Conservation (phyloP, 2,888 invertebrate genomes). For the Congeria kusceri region DNA sequence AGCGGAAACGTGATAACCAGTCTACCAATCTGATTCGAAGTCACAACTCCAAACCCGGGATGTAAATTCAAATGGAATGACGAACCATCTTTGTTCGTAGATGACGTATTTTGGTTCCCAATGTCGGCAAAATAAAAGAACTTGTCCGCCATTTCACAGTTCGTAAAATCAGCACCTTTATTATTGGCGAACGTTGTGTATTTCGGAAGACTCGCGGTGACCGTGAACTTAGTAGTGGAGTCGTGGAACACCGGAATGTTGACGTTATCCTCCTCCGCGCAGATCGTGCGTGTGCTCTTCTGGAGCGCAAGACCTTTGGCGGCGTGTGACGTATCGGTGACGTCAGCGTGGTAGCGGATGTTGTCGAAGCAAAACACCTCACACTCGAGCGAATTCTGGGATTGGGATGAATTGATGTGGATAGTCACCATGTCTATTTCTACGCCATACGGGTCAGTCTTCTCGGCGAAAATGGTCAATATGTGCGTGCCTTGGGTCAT, state of each 20-base stretch:
- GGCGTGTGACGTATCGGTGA: neutral
- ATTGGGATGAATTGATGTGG: conserved; percentile 45
- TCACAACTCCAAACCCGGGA: neutral
- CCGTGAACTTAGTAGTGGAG: conserved; percentile 40
- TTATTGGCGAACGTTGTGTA: conserved; percentile 69
- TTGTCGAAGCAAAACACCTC: conserved; percentile 65
- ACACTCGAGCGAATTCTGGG: conserved; percentile 64
- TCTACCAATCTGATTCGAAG: conserved; percentile 7
- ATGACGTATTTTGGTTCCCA: conserved; percentile 1
- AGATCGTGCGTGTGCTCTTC: conserved; percentile 62
- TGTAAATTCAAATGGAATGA: neutral
- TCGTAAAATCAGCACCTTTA: conserved; percentile 53
- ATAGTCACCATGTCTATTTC: conserved; percentile 69
- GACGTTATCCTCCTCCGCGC: conserved; percentile 76
- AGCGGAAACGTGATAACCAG: conserved; percentile 56
- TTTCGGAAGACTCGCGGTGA: conserved; percentile 69
- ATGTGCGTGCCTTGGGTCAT: conserved; percentile 58
- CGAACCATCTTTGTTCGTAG: neutral
- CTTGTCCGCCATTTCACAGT: conserved; percentile 56
- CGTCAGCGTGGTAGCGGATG: conserved; percentile 32
- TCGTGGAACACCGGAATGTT: conserved; percentile 71
- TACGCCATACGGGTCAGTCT: conserved; percentile 64
- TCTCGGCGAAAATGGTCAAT: conserved; percentile 46
- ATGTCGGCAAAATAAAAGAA: conserved; percentile 59
- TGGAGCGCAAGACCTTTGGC: conserved; percentile 32